phyloP scores from a whole-genome alignment of 92 coral and sea anemone species.

The Meandrina meandrites region DNA sequence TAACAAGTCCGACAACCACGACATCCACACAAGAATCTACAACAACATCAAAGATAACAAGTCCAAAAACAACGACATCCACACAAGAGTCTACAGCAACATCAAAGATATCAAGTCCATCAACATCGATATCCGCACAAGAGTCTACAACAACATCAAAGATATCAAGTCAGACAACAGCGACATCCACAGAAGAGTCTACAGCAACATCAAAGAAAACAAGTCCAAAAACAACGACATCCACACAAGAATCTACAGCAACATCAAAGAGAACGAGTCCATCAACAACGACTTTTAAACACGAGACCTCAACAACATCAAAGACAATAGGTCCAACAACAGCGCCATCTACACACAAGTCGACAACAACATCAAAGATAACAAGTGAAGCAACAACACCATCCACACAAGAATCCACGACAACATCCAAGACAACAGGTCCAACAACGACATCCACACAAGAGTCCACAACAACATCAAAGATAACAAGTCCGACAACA shows the following conservation, averaged over 20 bases:
- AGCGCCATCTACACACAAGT: not conserved
- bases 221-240: not conserved
- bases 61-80: constrained; percentile 1
- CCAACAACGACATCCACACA: not conserved
- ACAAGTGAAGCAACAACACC: not conserved
- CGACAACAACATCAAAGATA: not conserved
- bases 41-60: constrained; percentile 1
- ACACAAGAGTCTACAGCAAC: not conserved
- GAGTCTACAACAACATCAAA: too few relatives aligned
- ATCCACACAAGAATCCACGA: not conserved
- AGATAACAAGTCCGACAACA: constrained; percentile 13
- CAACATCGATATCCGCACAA: not conserved
- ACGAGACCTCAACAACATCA: not conserved
- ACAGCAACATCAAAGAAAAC: not conserved
- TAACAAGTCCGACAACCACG: not conserved
- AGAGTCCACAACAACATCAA: not conserved
- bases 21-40: not conserved
- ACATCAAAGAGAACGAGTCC: not conserved
- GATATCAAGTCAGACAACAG: constrained; percentile 12
- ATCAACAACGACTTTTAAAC: not conserved
- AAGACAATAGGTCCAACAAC: constrained; percentile 2
- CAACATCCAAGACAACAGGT: not conserved
- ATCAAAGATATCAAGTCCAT: not conserved
- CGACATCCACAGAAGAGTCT: not conserved
- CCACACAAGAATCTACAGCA: not conserved